Conservation (phyloP, 1,140 invertebrate species). For the Calliphora vicina region DNA sequence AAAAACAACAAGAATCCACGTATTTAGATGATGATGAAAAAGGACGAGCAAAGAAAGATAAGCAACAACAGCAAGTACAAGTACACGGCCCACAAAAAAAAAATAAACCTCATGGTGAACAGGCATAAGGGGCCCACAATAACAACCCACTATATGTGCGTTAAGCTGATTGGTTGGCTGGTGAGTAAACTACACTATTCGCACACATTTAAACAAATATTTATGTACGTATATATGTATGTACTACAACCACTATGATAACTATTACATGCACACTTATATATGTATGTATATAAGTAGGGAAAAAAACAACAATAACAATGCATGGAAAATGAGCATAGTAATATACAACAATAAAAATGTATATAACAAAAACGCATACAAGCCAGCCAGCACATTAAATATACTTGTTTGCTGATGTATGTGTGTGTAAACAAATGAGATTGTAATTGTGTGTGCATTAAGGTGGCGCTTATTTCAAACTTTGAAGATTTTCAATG, state of each 20-base stretch:
- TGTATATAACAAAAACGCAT: neutral
- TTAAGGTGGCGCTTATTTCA: too few species aligned
- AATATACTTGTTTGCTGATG: neutral
- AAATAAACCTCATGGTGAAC: neutral
- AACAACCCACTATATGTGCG: slow-evolving; percentile 47
- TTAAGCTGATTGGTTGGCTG: slow-evolving; percentile 60
- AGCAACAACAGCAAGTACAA: neutral
- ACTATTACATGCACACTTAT: slow-evolving; percentile 26
- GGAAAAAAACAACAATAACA: slow-evolving; percentile 27
- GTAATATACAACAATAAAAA: slow-evolving; percentile 19
- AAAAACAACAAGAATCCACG: neutral
- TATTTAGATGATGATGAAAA: neutral
- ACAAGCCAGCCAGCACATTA: too few species aligned
- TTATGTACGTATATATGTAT: neutral
- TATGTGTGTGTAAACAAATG: neutral
- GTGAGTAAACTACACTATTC: slow-evolving; percentile 14
- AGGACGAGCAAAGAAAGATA: neutral
- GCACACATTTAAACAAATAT: neutral
- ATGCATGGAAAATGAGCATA: slow-evolving; percentile 30
- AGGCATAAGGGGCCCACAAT: neutral
- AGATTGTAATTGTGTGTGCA: neutral
- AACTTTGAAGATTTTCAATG: too few species aligned
- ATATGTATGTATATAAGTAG: slow-evolving; percentile 24
- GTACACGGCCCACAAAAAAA: neutral
- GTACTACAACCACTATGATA: neutral